Evolutionary conservation across 2,113 vertebrate species (phyloP), one percentile per base, ranked within the genome.

Genomic region (Uria lomvia): DNA sequence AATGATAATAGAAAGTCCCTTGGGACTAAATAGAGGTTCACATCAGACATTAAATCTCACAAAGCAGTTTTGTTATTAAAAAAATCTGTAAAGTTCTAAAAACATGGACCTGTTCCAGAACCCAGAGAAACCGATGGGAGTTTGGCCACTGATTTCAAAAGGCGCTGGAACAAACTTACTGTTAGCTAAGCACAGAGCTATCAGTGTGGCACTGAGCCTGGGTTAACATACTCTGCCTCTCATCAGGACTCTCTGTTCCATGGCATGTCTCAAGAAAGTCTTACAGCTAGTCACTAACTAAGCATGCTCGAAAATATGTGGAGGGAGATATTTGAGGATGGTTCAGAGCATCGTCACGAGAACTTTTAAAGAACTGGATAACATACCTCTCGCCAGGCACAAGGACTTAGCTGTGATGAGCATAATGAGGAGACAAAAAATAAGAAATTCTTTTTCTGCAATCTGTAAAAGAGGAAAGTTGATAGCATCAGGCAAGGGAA

Each of bases 181-280:
- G 30, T 93, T 90, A 95, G 85, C 84, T 94, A 90, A 95, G 71
- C 58, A 82, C 58, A 86, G 40, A 93, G 73, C 20, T 91, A 96
- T 96, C 96, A 91, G 73, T 76, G 90, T 91, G 93, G 90, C 93
- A 79, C 66, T 59, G 87, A 93, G 93, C 91, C 93, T 94, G 93
- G 40, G 36, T 52, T 96, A 95, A 90, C 42, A 82, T 12, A 85
- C 24, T 79, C 62, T 79, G 53, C 73, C 73, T 91, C 76, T 93
- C 80, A 58, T 89, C 73, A 60, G 83, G 16, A 89, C 83, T 88
- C 34, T 77, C 42, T 90, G 86, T 92, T 91, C 88, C 36, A 32
- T 58, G 73, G 22, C 34, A 67, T 56, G n/a, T 58, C 68, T 87
- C 70, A 95, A 81, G 88, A 71, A 86, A 85, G 56, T 36, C 43